Percentiles rank a stretch among this genome's conserved stretches.
These are phyloP conservation scores for Drosophila diplacantha DNA, from an alignment of 2,888 invertebrate genomes.

Conservation along the genomic window DNA sequence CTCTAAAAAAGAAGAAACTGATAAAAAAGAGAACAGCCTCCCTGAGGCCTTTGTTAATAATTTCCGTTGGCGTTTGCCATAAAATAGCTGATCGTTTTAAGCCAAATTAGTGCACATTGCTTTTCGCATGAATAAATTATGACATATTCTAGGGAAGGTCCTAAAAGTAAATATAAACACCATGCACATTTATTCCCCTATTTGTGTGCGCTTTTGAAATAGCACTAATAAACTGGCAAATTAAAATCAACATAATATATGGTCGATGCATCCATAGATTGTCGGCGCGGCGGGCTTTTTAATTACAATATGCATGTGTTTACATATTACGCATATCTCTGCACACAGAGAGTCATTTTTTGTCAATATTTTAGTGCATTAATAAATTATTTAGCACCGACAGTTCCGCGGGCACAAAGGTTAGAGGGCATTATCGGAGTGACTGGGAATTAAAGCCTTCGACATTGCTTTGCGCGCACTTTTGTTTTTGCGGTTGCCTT, in stretches of 20 bases:
- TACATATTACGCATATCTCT: constrained; percentile 18
- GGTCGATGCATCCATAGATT: constrained; percentile 32
- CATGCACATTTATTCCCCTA: constrained; percentile 8
- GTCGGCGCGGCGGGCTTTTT: constrained; percentile 16
- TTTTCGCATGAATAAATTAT: constrained; percentile 54
- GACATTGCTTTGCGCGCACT: constrained; percentile 42
- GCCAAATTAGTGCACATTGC: constrained; percentile 57
- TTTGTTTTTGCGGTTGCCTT: constrained; percentile 22
- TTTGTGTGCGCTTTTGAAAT: constrained; percentile 17
- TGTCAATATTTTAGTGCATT: constrained; percentile 39
- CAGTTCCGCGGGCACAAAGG: constrained; percentile 20
- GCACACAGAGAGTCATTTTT: constrained; percentile 5
- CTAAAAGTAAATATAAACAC: constrained; percentile 12
- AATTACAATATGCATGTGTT: constrained; percentile 38
- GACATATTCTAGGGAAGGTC: constrained; percentile 16
- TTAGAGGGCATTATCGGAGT: constrained; percentile 17
- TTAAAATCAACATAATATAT: constrained; percentile 52
- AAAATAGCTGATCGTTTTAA: constrained; percentile 60
- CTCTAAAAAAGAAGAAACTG: neutral
- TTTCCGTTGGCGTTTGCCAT: constrained; percentile 44
- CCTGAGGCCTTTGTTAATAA: constrained; percentile 46
- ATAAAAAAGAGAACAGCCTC: constrained; percentile 9
- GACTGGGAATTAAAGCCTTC: constrained; percentile 47
- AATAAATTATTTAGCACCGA: constrained; percentile 55
- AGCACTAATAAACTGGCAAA: constrained; percentile 55